Conservation (phyloP, 1,140 invertebrate genomes). For the Gonatopus flavifemur region DNA sequence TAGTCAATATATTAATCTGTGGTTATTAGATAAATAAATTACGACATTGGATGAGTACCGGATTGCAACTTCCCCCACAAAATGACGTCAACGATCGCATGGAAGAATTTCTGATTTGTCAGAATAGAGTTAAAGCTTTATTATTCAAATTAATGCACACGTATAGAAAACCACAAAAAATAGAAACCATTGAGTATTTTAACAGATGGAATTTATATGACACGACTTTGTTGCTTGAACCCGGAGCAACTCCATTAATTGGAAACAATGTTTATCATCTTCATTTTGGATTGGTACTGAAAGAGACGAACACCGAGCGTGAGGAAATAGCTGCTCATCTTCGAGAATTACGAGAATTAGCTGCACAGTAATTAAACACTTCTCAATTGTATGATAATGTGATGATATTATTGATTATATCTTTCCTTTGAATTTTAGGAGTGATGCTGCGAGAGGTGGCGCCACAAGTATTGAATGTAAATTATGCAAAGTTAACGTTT, state of each 20-base stretch:
- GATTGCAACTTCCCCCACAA: no score
- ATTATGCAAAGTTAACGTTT: conserved; percentile 52
- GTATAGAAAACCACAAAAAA: conserved; percentile 13
- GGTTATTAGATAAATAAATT: conserved; percentile 20
- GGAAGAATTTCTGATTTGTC: conserved; percentile 33
- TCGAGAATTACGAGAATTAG: conserved; percentile 28
- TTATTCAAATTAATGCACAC: conserved; percentile 35
- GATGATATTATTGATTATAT: not conserved
- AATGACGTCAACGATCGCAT: not conserved
- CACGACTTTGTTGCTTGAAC: conserved; percentile 29
- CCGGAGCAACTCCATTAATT: conserved; percentile 38
- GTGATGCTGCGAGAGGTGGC: conserved; percentile 39
- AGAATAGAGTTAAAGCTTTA: conserved; percentile 33
- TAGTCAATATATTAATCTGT: no score
- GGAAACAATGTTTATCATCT: conserved; percentile 61
- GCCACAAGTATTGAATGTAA: conserved; percentile 42
- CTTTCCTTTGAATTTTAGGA: conserved; percentile 30
- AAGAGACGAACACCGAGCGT: conserved; percentile 15
- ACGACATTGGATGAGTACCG: no score
- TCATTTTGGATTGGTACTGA: conserved; percentile 58
- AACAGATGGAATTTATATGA: conserved; percentile 41
- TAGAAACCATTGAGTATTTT: conserved; percentile 20
- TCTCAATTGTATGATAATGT: not conserved
- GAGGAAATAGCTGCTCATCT: conserved; percentile 36
- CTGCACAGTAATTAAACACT: conserved; percentile 32